Evolutionary conservation across 2,113 vertebrate species (phyloP).

Genomic region (Cinclus cinclus): DNA sequence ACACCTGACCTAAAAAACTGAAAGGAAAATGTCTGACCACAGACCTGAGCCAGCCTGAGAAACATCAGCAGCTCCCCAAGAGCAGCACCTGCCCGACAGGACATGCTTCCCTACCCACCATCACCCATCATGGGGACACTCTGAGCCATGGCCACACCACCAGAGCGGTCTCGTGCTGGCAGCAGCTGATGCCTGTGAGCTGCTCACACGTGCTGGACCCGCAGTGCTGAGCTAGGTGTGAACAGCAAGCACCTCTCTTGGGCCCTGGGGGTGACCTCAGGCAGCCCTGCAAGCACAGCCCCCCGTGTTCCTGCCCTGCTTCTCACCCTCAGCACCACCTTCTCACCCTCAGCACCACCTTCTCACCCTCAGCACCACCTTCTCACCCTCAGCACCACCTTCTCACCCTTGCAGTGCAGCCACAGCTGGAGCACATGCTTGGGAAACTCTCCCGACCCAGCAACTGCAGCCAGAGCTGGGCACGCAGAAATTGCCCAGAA

Average conservation of each 20-base stretch:
- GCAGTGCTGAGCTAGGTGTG: fast-evolving
- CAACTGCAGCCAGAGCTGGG: background rate
- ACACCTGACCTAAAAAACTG: background rate
- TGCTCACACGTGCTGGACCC: background rate
- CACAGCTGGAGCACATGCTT: fast-evolving
- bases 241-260: background rate
- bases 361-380: fast-evolving
- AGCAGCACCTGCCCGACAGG: background rate
- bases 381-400: background rate
- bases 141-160: fast-evolving
- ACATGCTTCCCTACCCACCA: background rate
- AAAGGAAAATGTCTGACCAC: background rate
- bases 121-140: fast-evolving
- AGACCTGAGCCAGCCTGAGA: background rate
- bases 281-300: background rate
- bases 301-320: background rate
- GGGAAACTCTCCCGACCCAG: fast-evolving
- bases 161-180: fast-evolving
- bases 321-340: background rate
- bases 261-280: background rate
- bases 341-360: background rate
- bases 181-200: background rate
- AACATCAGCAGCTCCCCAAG: fast-evolving
- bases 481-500: fast-evolving
- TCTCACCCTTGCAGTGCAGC: fast-evolving